A percentile compares a stretch with the other conserved stretches of the same genome.
Evolutionary conservation across 92 coral and sea anemone species (phyloP).

Genomic region (Plumapathes pennacea): DNA sequence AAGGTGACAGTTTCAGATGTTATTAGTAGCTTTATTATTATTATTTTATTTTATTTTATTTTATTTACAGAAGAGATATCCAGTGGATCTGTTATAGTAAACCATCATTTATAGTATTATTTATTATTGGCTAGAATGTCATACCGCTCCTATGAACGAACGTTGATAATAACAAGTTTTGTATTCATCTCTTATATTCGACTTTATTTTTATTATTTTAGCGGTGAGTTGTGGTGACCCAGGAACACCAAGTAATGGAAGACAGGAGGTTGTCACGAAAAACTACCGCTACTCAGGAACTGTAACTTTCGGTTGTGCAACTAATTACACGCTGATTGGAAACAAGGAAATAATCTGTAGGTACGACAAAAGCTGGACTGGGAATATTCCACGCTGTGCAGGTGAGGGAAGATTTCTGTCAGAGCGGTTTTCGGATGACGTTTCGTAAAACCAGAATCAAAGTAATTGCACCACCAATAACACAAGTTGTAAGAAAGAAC

Average conservation of each 20-base stretch:
- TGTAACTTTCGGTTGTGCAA: constrained; percentile 10
- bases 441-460: no score
- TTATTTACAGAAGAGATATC: no score
- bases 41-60: no score
- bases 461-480: no score
- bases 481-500: no score
- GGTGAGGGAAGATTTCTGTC: constrained; percentile 1
- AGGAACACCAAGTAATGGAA: constrained; percentile 31
- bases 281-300: constrained; percentile 14
- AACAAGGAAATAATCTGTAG: constrained; percentile 17
- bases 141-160: no score
- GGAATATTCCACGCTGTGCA: constrained; percentile 20
- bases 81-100: no score
- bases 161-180: no score
- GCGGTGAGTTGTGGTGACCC: constrained; percentile 41
- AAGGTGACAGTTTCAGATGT: constrained; percentile 12
- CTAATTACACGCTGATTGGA: constrained; percentile 15
- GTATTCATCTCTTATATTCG: neutral
- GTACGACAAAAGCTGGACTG: constrained; percentile 18
- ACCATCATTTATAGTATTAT: no score
- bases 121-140: no score
- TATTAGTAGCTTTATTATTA: no score
- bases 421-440: neutral
- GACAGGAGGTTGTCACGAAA: neutral
- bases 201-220: constrained; percentile 1